phyloP scores from a whole-genome alignment of 2,888 invertebrate genomes.

The Acronicta leporina region DNA sequence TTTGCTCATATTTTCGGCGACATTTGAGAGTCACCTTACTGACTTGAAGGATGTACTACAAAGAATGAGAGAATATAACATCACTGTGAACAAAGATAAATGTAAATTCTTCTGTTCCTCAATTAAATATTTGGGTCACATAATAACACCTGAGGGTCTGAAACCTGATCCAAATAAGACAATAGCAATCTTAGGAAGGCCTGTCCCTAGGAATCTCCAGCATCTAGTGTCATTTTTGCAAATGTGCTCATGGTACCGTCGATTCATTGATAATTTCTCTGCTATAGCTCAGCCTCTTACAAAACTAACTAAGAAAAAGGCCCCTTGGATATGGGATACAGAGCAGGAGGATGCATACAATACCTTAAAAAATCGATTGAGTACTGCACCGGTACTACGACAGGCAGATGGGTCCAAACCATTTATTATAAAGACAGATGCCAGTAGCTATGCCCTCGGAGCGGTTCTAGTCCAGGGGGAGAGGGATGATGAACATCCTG shows the following conservation, averaged over 20 bases:
- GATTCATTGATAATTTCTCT: conserved; percentile 47
- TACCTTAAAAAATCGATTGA: conserved; percentile 14
- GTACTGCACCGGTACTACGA: conserved; percentile 20
- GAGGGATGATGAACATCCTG: conserved; percentile 2
- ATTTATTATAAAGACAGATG: conserved; percentile 19
- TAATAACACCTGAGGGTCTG: conserved; percentile 35
- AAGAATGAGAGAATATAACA: conserved; percentile 32
- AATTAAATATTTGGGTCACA: conserved; percentile 56
- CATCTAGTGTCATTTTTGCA: conserved; percentile 21
- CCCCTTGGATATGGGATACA: conserved; percentile 28
- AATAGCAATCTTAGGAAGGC: conserved; percentile 23
- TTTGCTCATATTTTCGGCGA: conserved; percentile 8
- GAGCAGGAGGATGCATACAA: conserved; percentile 30
- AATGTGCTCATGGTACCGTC: conserved; percentile 52
- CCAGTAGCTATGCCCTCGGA: conserved; percentile 28
- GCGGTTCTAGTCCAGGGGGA: conserved; percentile 20
- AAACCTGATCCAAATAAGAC: conserved; percentile 50
- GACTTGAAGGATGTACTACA: conserved; percentile 32
- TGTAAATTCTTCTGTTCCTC: conserved; percentile 44
- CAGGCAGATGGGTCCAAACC: conserved; percentile 23
- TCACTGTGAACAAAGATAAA: conserved; percentile 45
- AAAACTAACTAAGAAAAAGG: conserved; percentile 32
- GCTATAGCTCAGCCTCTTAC: conserved; percentile 38
- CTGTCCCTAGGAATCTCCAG: conserved; percentile 15
- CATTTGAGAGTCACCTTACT: conserved; percentile 14